Percentiles rank a stretch among this genome's conserved stretches.
Conservation (phyloP, 2,797 vertebrate genomes). For the Peromyscus aztecus region DNA sequence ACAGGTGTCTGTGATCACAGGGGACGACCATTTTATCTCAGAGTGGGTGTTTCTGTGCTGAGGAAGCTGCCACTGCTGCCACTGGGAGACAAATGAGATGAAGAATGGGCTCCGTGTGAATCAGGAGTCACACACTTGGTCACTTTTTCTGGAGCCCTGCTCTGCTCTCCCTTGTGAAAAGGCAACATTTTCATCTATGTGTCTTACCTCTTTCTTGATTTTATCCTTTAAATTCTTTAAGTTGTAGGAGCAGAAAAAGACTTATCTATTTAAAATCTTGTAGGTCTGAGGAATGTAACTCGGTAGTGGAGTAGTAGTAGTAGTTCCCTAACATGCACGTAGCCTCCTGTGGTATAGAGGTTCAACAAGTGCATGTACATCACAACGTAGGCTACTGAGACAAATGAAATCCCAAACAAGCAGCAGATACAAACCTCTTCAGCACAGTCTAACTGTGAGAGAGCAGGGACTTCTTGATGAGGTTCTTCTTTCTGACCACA, state of each 20-base stretch:
- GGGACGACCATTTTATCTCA: not conserved
- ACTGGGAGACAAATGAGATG: rapidly evolving
- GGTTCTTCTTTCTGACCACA: not conserved
- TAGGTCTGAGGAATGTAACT: not conserved
- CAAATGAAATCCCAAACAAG: not conserved
- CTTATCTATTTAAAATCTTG: not conserved
- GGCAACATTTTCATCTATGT: not conserved
- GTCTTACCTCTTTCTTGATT: not conserved
- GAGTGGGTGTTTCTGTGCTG: rapidly evolving
- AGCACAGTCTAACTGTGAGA: rapidly evolving
- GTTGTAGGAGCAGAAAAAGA: not conserved
- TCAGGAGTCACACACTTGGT: rapidly evolving
- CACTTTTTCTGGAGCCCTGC: not conserved
- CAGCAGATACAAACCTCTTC: not conserved
- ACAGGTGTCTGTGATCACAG: not conserved
- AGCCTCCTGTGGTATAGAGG: not conserved
- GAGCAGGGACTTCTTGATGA: rapidly evolving
- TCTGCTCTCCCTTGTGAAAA: not conserved
- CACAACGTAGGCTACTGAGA: not conserved
- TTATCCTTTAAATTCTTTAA: not conserved
- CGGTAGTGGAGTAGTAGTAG: too few species aligned
- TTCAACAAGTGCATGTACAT: not conserved
- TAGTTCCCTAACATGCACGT: not conserved
- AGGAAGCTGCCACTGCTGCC: rapidly evolving
- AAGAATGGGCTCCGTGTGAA: rapidly evolving